Percentiles rank a stretch among this genome's conserved stretches.
These are phyloP conservation scores for Thymelicus acteon DNA, from an alignment of 2,888 invertebrate genomes.

Conservation along the genomic window DNA sequence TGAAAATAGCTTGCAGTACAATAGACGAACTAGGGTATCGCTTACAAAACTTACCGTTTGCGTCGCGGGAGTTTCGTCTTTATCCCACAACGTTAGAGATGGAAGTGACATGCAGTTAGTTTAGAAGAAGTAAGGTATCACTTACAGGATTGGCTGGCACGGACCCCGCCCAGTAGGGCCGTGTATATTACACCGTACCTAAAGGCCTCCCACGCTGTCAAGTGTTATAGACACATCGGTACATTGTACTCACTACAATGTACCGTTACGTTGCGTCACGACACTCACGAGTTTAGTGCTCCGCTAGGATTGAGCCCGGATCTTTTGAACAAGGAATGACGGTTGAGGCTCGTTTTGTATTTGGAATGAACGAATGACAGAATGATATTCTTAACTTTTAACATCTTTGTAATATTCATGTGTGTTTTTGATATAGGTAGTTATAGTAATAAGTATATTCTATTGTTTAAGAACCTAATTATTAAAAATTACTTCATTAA, in stretches of 20 bases:
- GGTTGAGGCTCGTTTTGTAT: background rate
- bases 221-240: constrained; percentile 20
- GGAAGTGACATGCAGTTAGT: constrained; percentile 47
- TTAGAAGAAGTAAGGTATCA: constrained; percentile 79
- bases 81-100: constrained; percentile 41
- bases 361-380: background rate
- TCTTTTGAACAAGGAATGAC: background rate
- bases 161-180: constrained; percentile 77
- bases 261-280: constrained; percentile 20
- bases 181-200: constrained; percentile 77
- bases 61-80: constrained; percentile 48
- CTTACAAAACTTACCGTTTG: constrained; percentile 60
- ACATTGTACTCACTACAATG: constrained; percentile 22
- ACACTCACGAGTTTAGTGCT: background rate
- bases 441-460: too few species aligned
- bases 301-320: background rate
- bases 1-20: constrained; percentile 46
- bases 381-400: too few species aligned
- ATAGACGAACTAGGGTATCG: constrained; percentile 76
- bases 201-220: constrained; percentile 66
- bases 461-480: too few species aligned
- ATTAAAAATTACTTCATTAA: too few species aligned
- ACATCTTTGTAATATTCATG: too few species aligned
- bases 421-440: too few species aligned
- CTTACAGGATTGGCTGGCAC: constrained; percentile 81